Base-by-base conservation (phyloP, 2,888 invertebrate genomes). In the Micoletzkya japonica region DNA sequence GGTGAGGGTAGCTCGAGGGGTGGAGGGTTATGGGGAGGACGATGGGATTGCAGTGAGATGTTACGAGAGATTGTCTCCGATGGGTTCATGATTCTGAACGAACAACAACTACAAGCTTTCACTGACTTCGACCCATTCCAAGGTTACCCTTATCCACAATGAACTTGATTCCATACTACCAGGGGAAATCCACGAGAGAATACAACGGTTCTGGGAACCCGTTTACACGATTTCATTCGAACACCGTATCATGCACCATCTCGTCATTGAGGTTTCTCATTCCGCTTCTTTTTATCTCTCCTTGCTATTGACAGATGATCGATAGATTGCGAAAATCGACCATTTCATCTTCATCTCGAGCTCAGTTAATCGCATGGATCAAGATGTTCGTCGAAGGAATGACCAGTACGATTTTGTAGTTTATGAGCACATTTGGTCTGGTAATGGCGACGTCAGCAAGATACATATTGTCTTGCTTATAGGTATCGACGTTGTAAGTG, bases 151-250 rank as follows among this genome's bases (percentile, higher is more conserved):
- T 44, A 20, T 44, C 10, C 20, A 14, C 44, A 10, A 44, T 44
- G 44, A 14, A 44, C 44, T 20, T 44, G 10, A 20, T 34, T 34
- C 52, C 24, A n/a, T n/a, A 4, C 7, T 24, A 26, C 34, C 26
- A 64, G 64, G 52, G 32, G 24, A 6, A 14, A 64, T 64, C 28
- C 64, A 50, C 10, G 24, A 10, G 4, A 24, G 26, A 24, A 34
- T 64, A 2, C 64, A 64, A 26, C 6, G 34, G 14, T 64, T 64
- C 64, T 64, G 64, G 64, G 64, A 64, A 10, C 64, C 64, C 14
- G 6, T 64, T 2, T 24, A 20, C 2, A 30, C 30, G 2, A 50
- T 64, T 50, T 49, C 34, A 28, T 50, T 52, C 17, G 64, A 64
- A 39, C 37, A 64, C 26, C 26, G 32, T 6, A 28, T 39, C 34